phyloP scores from a whole-genome alignment of 2,113 vertebrate species.

The Dicentrarchus labrax region DNA sequence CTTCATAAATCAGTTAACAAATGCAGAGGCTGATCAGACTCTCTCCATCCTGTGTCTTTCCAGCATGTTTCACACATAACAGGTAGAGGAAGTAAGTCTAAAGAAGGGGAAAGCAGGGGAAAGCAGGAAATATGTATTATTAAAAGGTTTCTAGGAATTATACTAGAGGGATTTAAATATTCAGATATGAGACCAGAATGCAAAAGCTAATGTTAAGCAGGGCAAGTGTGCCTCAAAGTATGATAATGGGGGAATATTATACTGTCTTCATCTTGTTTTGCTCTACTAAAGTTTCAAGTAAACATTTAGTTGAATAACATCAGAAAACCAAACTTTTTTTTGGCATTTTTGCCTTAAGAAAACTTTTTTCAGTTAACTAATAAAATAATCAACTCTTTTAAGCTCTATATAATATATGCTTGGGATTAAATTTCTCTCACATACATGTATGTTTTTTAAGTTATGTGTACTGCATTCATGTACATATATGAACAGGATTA shows the following conservation, averaged over 20 bases:
- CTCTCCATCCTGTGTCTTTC: neutral
- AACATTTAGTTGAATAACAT: no score
- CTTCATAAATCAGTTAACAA: neutral
- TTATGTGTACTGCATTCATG: neutral
- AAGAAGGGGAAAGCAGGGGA: no score
- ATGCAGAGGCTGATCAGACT: neutral
- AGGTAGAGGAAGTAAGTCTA: neutral
- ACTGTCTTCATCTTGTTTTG: neutral
- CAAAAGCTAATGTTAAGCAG: neutral
- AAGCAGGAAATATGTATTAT: neutral
- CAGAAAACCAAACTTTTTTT: no score
- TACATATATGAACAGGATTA: conserved; percentile 38
- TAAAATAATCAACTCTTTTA: neutral
- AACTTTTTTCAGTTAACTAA: neutral
- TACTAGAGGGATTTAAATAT: neutral
- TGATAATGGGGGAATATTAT: neutral
- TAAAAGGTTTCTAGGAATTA: neutral
- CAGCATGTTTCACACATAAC: neutral
- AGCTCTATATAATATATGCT: neutral
- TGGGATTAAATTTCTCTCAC: neutral
- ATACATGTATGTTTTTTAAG: neutral
- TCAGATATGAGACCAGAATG: neutral
- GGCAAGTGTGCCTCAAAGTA: neutral
- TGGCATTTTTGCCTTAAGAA: no score
- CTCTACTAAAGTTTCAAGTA: no score